phyloP scores from a whole-genome alignment of 1,140 invertebrate species.

The Andricus grossulariae region DNA sequence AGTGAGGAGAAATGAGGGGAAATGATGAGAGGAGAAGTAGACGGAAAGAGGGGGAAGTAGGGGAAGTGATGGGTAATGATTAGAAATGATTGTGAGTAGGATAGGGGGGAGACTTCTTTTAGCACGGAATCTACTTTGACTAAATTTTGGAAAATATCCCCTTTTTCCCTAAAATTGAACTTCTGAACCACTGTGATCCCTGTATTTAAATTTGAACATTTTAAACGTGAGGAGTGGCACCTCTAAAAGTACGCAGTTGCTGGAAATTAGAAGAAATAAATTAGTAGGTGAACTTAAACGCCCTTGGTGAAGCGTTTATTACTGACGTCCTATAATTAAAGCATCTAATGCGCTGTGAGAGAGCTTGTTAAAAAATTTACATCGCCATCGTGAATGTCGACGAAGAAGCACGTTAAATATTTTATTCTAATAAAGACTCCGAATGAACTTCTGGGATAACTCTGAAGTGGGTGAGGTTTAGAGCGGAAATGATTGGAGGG shows the following conservation, averaged over 20 bases:
- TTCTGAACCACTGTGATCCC: too few species aligned
- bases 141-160: too few species aligned
- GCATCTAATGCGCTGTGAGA: background rate
- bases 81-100: too few species aligned
- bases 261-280: conserved; percentile 20
- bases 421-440: conserved; percentile 6
- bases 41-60: too few species aligned
- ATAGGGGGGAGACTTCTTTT: background rate
- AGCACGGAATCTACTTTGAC: background rate
- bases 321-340: background rate
- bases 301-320: conserved; percentile 5
- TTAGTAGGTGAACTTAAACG: conserved; percentile 4
- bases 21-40: too few species aligned
- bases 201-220: conserved; percentile 13
- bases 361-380: conserved; percentile 13
- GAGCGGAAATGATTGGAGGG: too few species aligned
- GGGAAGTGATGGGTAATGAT: too few species aligned
- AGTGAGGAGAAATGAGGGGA: too few species aligned
- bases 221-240: background rate
- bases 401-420: conserved; percentile 8
- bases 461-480: too few species aligned
- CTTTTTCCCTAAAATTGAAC: too few species aligned
- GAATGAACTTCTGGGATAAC: background rate
- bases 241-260: background rate
- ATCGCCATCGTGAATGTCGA: background rate